phyloP scores from a whole-genome alignment of 2,113 vertebrate genomes.

The Nothobranchius furzeri region DNA sequence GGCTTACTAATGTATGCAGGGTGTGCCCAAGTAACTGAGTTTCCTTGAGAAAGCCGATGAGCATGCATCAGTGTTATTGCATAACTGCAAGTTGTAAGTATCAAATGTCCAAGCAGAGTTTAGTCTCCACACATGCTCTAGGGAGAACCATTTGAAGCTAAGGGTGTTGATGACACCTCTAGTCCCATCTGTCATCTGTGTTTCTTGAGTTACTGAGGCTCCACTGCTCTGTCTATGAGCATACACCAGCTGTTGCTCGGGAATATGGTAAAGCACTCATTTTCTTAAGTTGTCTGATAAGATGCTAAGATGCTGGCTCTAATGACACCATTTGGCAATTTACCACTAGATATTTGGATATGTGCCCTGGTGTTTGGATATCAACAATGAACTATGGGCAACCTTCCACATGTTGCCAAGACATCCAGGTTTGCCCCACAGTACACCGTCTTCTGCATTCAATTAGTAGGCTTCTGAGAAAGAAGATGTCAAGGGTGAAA shows the following conservation, averaged over 20 bases:
- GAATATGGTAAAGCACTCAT: slow-evolving; percentile 47
- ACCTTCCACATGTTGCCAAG: slow-evolving; percentile 7
- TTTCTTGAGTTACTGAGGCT: slow-evolving; percentile 65
- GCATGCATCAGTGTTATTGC: slow-evolving; percentile 26
- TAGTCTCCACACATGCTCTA: slow-evolving; percentile 14
- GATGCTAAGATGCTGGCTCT: slow-evolving; percentile 41
- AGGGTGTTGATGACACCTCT: slow-evolving; percentile 64
- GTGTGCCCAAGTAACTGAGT: slow-evolving; percentile 1
- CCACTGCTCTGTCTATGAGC: slow-evolving; percentile 36
- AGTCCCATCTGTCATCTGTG: slow-evolving; percentile 64
- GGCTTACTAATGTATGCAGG: neutral
- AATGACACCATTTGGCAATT: slow-evolving; percentile 31
- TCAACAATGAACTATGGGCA: neutral
- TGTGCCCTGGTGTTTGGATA: slow-evolving; percentile 3
- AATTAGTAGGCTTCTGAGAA: slow-evolving; percentile 29
- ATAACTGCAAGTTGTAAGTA: slow-evolving; percentile 35
- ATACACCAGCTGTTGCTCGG: slow-evolving; percentile 59
- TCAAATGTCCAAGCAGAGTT: slow-evolving; percentile 37
- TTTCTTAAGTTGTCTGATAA: slow-evolving; percentile 62
- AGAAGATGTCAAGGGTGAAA: slow-evolving; percentile 29
- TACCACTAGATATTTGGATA: slow-evolving; percentile 26
- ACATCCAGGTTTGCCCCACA: slow-evolving; percentile 1
- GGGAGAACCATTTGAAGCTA: slow-evolving; percentile 41
- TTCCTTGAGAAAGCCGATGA: slow-evolving; percentile 26
- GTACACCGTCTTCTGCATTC: slow-evolving; percentile 9